These are phyloP conservation scores for Napeogenes inachia DNA, from an alignment of 2,888 invertebrate species.

Conservation along the genomic window DNA sequence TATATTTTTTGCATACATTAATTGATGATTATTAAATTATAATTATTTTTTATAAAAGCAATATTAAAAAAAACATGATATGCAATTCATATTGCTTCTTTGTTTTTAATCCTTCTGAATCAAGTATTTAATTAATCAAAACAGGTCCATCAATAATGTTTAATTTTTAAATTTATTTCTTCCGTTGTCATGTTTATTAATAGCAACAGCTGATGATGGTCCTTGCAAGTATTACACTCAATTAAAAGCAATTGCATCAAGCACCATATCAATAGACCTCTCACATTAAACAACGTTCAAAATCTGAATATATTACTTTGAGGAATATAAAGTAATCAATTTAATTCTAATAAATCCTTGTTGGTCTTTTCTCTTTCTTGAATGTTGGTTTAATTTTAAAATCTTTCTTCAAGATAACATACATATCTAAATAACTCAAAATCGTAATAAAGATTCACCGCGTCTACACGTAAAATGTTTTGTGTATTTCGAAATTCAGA, in stretches of 20 bases:
- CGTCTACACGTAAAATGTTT: conserved; percentile 10
- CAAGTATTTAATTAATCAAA: not conserved
- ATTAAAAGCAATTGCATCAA: conserved; percentile 31
- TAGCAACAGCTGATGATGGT: conserved; percentile 21
- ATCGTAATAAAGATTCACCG: not conserved
- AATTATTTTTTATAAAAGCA: no score
- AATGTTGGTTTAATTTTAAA: no score
- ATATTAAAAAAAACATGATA: no score
- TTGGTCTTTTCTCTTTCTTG: no score
- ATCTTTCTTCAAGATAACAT: not conserved
- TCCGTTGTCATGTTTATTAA: conserved; percentile 24
- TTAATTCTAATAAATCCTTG: not conserved
- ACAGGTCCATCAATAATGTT: not conserved
- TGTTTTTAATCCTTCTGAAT: no score
- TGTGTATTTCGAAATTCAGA: conserved; percentile 19
- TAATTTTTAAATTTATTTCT: conserved; percentile 6
- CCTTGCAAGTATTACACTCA: conserved; percentile 26
- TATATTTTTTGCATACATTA: no score
- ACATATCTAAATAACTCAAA: not conserved
- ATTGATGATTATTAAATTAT: no score
- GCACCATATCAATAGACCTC: conserved; percentile 23
- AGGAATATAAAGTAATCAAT: not conserved
- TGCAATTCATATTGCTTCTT: no score
- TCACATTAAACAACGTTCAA: conserved; percentile 22
- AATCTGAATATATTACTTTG: conserved; percentile 17